Percentiles rank a stretch among this genome's conserved stretches.
These are phyloP conservation scores for Raphicerus campestris DNA, from an alignment of 2,113 vertebrate species.

Conservation along the genomic window DNA sequence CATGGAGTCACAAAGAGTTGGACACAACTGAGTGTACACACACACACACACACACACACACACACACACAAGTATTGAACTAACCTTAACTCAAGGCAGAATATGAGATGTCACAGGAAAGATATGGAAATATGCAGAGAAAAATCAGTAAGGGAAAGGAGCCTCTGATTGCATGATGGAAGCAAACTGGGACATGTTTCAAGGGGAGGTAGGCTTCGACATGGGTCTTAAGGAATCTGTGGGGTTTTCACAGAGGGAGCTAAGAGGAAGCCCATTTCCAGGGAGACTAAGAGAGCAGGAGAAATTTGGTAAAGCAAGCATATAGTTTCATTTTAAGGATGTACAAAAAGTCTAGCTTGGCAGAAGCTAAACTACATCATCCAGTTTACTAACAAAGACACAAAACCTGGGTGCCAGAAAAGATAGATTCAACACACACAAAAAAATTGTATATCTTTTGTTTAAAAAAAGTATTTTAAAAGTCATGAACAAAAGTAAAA, in stretches of 20 bases:
- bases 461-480: background rate
- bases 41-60: background rate
- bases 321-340: background rate
- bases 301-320: background rate
- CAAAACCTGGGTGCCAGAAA: background rate
- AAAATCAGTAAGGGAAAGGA: background rate
- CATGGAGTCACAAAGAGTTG: background rate
- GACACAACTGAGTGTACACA: background rate
- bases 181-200: background rate
- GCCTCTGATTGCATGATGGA: background rate
- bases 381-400: background rate
- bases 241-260: background rate
- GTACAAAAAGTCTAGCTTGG: background rate
- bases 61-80: background rate
- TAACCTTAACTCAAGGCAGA: background rate
- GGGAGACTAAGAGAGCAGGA: background rate
- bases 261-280: background rate
- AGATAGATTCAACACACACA: background rate
- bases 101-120: background rate
- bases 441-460: background rate
- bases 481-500: background rate
- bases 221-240: background rate
- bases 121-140: background rate
- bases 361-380: background rate
- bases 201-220: background rate